phyloP scores from a whole-genome alignment of 2,888 invertebrate species.

The Cremastinae sp. region DNA sequence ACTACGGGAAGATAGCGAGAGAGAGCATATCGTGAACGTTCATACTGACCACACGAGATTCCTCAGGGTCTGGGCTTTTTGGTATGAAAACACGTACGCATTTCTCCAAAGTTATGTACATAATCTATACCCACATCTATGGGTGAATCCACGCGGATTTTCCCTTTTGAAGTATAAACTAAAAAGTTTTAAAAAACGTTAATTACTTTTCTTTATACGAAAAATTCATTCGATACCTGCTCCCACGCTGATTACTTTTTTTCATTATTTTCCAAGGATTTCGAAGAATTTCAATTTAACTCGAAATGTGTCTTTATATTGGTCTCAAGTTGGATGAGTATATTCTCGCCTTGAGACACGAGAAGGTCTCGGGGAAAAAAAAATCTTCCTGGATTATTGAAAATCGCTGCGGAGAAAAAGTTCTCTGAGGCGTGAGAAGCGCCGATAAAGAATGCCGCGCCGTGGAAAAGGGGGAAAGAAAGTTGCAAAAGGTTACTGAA shows the following conservation, averaged over 20 bases:
- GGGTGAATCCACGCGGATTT: slow-evolving; percentile 3
- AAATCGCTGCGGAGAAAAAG: slow-evolving; percentile 39
- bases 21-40: slow-evolving; percentile 42
- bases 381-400: slow-evolving; percentile 45
- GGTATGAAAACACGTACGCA: slow-evolving; percentile 30
- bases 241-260: too few relatives aligned
- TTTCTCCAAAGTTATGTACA: slow-evolving; percentile 36
- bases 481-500: slow-evolving; percentile 48
- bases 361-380: slow-evolving; percentile 36
- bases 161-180: background rate
- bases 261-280: too few relatives aligned
- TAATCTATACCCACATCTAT: background rate
- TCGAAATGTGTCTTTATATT: too few relatives aligned
- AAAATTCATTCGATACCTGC: too few relatives aligned
- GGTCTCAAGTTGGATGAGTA: slow-evolving; percentile 23
- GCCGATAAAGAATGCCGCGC: slow-evolving; percentile 22
- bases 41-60: slow-evolving; percentile 53
- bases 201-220: background rate
- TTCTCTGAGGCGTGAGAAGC: slow-evolving; percentile 31
- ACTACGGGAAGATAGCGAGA: background rate
- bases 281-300: background rate
- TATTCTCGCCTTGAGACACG: slow-evolving; percentile 38
- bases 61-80: slow-evolving; percentile 43
- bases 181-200: background rate
- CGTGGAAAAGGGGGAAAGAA: slow-evolving; percentile 12